Base-by-base conservation (phyloP, 2,888 invertebrate genomes). In the Pocota personata region DNA sequence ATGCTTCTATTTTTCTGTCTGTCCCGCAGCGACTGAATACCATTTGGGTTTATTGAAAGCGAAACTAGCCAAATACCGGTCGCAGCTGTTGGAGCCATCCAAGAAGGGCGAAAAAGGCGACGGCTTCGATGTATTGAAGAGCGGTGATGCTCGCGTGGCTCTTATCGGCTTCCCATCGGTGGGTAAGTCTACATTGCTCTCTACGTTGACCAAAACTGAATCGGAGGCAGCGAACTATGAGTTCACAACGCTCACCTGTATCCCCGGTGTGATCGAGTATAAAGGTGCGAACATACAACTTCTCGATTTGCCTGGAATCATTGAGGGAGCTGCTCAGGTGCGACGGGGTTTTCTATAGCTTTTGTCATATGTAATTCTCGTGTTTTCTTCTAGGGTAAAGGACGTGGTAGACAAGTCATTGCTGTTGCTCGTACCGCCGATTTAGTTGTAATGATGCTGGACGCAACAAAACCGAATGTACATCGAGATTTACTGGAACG, bases 81-180 rank as follows among this genome's bases (percentile, higher is more conserved):
- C 98, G 1, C 98, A 99, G 91, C 93, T 99, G 48, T 92, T 99
- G 76, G 99, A 99, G 91, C 99, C 99, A 0, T 94, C 97, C 0
- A 98, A 98, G 90, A 99, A 99, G 92, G 95, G 96, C 4, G 98
- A 98, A 88, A 99, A 99, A 92, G 98, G 98, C 21, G 97, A 98
- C 93, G 99, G 99, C 0, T 99, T 99, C 93, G 99, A 99, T 95
- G 99, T 99, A 8, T 94, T 99, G 89, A 99, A 99, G 93, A 98
- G 98, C 89, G 99, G 99, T 58, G 99, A 99, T 95, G 99, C 99
- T 7, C 94, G 99, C 90, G 98, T 99, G 12, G 98, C 99, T 6
- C 94, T 99, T 4, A 99, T 99, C 89, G 99, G 99, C 43, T 99
- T 99, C 92, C 99, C 99, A 6, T 99, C 99, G 10, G 92, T 92